Evolutionary conservation across 2,888 invertebrate species (phyloP).

Genomic region (Leistus spinibarbis): DNA sequence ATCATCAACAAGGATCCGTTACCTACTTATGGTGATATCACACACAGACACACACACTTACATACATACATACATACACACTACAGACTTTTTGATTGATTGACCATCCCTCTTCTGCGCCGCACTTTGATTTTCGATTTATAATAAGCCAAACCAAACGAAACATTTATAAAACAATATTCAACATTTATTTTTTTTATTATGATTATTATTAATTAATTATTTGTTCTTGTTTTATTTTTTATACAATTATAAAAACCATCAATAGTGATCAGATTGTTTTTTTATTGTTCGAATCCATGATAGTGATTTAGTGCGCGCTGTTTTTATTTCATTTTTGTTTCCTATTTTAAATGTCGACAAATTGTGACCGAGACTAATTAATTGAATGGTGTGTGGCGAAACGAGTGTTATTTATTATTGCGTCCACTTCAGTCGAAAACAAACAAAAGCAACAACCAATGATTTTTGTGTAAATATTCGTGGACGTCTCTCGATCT

Average conservation of each 20-base stretch:
- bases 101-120: background rate
- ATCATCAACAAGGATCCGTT: slow-evolving; percentile 57
- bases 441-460: background rate
- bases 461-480: background rate
- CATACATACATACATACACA: slow-evolving; percentile 6
- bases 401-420: background rate
- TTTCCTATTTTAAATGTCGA: too few species aligned
- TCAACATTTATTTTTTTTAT: background rate
- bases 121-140: background rate
- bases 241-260: background rate
- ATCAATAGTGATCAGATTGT: background rate
- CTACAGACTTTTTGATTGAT: background rate
- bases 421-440: background rate
- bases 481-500: background rate
- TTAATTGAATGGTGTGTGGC: background rate
- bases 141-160: background rate
- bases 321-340: background rate
- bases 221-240: background rate
- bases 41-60: background rate
- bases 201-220: background rate
- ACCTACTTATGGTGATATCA: slow-evolving; percentile 49
- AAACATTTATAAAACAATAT: background rate
- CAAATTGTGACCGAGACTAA: background rate
- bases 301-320: background rate
- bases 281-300: background rate